phyloP scores from a whole-genome alignment of 2,113 vertebrate species.

The Callipepla squamata region DNA sequence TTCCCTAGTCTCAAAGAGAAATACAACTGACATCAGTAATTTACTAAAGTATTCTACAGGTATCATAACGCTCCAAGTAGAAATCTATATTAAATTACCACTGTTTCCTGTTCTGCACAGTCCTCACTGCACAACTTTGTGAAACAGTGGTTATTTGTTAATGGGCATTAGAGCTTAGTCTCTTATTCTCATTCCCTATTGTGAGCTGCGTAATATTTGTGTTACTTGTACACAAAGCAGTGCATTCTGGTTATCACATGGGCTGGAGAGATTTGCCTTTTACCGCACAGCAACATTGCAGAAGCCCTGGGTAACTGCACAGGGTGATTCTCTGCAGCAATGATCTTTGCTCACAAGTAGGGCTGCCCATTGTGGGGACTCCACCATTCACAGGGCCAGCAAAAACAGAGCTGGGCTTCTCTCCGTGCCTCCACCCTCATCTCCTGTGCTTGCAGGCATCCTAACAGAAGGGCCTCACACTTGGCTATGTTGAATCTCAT shows the following conservation, averaged over 20 bases:
- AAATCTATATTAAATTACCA: constrained; percentile 84
- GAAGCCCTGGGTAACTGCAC: neutral
- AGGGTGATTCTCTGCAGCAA: neutral
- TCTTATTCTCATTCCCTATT: neutral
- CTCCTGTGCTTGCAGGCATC: neutral
- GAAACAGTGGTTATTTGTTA: constrained; percentile 66
- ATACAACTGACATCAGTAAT: constrained; percentile 93
- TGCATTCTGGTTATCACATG: neutral
- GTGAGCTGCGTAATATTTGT: constrained; percentile 2
- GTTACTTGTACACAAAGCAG: neutral
- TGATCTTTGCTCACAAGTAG: neutral
- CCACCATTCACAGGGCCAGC: neutral
- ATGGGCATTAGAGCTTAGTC: constrained; percentile 33
- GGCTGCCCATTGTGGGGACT: neutral
- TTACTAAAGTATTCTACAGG: constrained; percentile 92
- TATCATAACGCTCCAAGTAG: constrained; percentile 76
- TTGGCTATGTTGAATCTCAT: neutral
- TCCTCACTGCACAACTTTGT: constrained; percentile 41
- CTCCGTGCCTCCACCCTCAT: neutral
- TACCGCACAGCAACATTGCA: neutral
- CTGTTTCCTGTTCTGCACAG: constrained; percentile 46
- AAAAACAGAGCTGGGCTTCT: neutral
- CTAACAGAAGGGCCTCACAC: neutral
- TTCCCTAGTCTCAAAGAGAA: constrained; percentile 88
- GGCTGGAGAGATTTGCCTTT: neutral